Base-by-base conservation (phyloP, 2,888 invertebrate genomes). In the Serrognathus titanus region DNA sequence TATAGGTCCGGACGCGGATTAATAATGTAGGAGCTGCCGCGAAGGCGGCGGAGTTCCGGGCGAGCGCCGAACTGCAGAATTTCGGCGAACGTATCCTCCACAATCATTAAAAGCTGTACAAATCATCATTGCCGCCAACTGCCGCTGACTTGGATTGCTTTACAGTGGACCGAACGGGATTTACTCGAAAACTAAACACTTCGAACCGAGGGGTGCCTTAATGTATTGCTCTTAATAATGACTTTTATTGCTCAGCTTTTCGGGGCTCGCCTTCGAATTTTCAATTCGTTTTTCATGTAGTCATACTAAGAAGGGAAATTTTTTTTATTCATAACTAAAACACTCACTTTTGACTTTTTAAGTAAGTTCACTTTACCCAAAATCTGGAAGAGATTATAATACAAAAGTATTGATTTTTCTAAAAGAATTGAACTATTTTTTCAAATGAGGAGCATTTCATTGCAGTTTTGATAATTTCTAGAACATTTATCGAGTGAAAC, bases 81-180 rank as follows among this genome's bases (percentile, higher is more conserved):
- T 63, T 52, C 48, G 58, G 51, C 60, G 53, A 65, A 68, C 66
- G 64, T 68, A 66, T 67, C 64, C 24, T 31, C 65, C 53, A 63
- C 64, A 66, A 70, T 71, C 73, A 73, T 74, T 73, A 73, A 75
- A 75, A 71, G 66, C 68, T 66, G 70, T 69, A 72, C 75, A 75
- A 75, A 75, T 75, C 73, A 74, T 71, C 69, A 71, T 73, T 68
- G 70, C 69, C 68, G 66, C 73, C 75, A 74, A 74, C 73, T 75
- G 75, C 63, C 66, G 70, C 71, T 73, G 75, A 75, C 75, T 75
- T 69, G 70, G 72, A 75, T 73, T 71, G 72, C 72, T 67, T 69
- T 70, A 69, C 69, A 68, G 74, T 74, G 72, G 71, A 74, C 72
- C 72, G 65, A 48, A 35, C 37, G 24, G 68, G 66, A 73, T 74